phyloP scores from a whole-genome alignment of 2,888 invertebrate species.

The Ichneumon xanthorius region DNA sequence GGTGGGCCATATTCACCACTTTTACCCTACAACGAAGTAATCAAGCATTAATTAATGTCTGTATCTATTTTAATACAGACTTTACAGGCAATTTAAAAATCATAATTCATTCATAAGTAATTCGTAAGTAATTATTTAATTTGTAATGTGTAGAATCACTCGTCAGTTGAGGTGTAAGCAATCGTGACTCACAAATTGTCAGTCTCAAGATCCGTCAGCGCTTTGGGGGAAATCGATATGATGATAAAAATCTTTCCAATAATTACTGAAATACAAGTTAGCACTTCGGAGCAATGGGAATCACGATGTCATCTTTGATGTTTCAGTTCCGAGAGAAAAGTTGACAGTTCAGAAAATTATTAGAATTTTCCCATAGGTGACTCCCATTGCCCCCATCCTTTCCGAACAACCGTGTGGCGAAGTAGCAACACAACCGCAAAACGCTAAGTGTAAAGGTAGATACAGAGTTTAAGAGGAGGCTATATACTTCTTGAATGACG shows the following conservation, averaged over 20 bases:
- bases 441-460: constrained; percentile 23
- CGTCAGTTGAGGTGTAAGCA: background rate
- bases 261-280: too few species aligned
- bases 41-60: background rate
- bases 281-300: too few species aligned
- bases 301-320: background rate
- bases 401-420: background rate
- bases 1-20: too few species aligned
- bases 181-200: too few species aligned
- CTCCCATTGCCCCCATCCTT: background rate
- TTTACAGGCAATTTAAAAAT: too few species aligned
- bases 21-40: background rate
- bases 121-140: too few species aligned
- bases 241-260: background rate
- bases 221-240: background rate
- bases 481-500: constrained; percentile 48
- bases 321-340: background rate
- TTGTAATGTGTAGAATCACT: too few species aligned
- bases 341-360: background rate
- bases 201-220: too few species aligned
- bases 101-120: too few species aligned
- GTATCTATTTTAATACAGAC: too few species aligned
- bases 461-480: background rate
- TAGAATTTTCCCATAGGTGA: background rate
- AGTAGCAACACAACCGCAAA: constrained; percentile 5